Evolutionary conservation across 2,113 vertebrate genomes (phyloP), one percentile per base, ranked within the genome.

Genomic region (Argyrosomus japonicus): DNA sequence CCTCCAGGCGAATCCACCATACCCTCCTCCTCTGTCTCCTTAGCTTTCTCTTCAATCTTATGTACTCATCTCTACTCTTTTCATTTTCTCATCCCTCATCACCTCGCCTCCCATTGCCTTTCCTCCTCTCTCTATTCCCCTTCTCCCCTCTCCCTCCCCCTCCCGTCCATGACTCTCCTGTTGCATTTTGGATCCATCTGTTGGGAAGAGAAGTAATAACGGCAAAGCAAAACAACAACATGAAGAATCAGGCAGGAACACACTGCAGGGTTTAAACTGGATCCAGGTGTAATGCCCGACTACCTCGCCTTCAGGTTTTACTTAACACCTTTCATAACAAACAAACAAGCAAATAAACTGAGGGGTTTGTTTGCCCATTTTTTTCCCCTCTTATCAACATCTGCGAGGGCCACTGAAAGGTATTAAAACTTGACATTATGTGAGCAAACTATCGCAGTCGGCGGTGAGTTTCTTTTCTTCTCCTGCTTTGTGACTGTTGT

Each of bases 241-340:
- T 0, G 14, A 81, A 36, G 77, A 90, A 84, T 82, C 36, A 61
- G 75, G 75, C 65, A 70, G 71, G 82, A 87, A 80, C 84, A 85
- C 82, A 67, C 88, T 71, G 75, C 23, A 51, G 84, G 85, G 71
- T 80, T 90, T 79, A 81, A 87, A 77, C 29, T 27, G 79, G 84
- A 88, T 89, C 81, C 91, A 93, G 90, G 90, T 93, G 91, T 85
- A 72, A 83, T 40, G 91, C 93, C 84, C 2, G 21, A 87, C 70
- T 75, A 51, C 63, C 75, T 79, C 5, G 69, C 75, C 86, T 84
- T 69, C 27, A 18, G 86, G 81, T 68, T 86, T 88, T 36, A 56
- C 75, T 58, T 54, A 54, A 82, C 71, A 69, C 48, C 56, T n/a
- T 64, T 23, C 57, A 75, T 53, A 75, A 81, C 51, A 89, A 87